Evolutionary conservation across 1,140 invertebrate species (phyloP).

Genomic region (Aphelenchoides besseyi): DNA sequence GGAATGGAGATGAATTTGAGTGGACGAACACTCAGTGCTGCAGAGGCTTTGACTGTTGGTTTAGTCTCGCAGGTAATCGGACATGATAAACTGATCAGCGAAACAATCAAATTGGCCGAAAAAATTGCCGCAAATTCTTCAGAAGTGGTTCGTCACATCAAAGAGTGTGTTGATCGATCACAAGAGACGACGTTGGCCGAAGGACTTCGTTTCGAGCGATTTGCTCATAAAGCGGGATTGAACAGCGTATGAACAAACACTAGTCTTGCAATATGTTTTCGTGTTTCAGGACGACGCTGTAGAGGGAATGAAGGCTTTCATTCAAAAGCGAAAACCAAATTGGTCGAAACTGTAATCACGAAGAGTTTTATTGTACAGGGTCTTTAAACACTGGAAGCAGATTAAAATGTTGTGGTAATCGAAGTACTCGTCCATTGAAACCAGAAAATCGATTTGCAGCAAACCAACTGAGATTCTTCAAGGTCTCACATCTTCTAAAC

Average conservation of each 20-base stretch:
- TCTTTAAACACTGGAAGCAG: not conserved
- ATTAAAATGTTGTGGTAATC: not conserved
- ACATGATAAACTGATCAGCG: constrained; percentile 61
- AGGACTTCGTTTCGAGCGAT: constrained; percentile 82
- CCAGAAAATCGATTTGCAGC: no score
- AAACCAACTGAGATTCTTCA: not conserved
- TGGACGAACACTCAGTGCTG: constrained; percentile 80
- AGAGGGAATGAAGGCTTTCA: constrained; percentile 4
- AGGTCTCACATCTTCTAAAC: not conserved
- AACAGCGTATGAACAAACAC: not conserved
- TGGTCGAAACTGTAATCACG: constrained; percentile 9
- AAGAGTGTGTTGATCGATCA: constrained; percentile 86
- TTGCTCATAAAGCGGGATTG: constrained; percentile 62
- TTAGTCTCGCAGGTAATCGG: constrained; percentile 45
- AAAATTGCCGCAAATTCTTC: constrained; percentile 87
- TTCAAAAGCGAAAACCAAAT: constrained; percentile 10
- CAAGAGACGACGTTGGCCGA: constrained; percentile 80
- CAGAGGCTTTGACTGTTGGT: constrained; percentile 83
- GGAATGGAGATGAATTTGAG: constrained; percentile 97
- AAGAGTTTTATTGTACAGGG: not conserved
- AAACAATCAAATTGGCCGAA: constrained; percentile 86
- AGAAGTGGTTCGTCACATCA: constrained; percentile 79
- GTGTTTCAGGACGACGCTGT: not conserved
- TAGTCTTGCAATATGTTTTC: not conserved
- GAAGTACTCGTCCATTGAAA: not conserved